These are phyloP conservation scores for Psittacara wagleri DNA, from an alignment of 2,113 vertebrate species.

Conservation along the genomic window DNA sequence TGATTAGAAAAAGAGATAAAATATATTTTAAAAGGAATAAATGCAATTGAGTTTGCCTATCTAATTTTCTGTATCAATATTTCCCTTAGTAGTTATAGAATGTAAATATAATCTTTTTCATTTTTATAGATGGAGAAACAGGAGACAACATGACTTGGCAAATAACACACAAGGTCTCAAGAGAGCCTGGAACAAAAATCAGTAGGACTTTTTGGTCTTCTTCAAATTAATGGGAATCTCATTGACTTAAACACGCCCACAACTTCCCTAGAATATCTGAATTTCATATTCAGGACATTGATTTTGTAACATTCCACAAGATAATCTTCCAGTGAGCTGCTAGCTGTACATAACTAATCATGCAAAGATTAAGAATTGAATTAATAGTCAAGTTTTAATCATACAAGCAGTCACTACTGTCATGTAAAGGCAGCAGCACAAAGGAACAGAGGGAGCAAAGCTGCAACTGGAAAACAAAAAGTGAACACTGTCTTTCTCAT, in stretches of 20 bases:
- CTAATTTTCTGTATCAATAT: background rate
- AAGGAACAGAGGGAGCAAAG: background rate
- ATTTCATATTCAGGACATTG: background rate
- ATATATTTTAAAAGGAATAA: background rate
- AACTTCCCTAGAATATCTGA: background rate
- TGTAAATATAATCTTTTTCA: background rate
- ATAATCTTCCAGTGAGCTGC: background rate
- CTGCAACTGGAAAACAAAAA: background rate
- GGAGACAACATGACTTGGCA: background rate
- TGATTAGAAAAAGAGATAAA: background rate
- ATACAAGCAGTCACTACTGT: background rate
- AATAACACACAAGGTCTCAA: background rate
- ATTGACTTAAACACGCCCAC: background rate
- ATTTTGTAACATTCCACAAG: background rate
- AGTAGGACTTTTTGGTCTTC: background rate
- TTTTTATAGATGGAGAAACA: background rate
- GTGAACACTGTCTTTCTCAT: background rate
- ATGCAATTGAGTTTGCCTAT: background rate
- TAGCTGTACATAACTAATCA: background rate
- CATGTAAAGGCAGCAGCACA: background rate
- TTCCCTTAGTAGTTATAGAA: background rate
- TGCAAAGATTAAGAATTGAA: conserved; percentile 33
- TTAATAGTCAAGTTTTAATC: conserved; percentile 29
- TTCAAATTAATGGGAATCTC: background rate
- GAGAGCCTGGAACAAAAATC: background rate